A percentile compares a stretch with the other conserved stretches of the same genome.
Evolutionary conservation across 2,113 vertebrate species (phyloP).

Genomic region (Cavia aperea): DNA sequence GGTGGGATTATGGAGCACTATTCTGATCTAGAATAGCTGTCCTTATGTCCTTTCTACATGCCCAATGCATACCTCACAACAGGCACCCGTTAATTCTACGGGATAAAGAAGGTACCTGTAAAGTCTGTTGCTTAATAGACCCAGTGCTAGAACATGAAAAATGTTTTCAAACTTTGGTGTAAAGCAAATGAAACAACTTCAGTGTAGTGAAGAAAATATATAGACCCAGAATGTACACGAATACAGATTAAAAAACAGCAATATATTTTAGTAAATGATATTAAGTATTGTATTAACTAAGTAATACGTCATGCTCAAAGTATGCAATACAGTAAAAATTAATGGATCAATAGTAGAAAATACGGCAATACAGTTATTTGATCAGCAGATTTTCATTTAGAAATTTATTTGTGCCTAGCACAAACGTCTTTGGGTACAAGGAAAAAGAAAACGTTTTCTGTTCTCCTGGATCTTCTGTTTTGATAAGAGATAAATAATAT

Average conservation of each 20-base stretch:
- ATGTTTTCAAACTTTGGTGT: background rate
- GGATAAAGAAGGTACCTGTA: background rate
- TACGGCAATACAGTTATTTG: background rate
- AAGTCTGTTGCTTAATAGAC: background rate
- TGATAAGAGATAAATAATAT: background rate
- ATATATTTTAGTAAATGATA: background rate
- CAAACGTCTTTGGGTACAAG: background rate
- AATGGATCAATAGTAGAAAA: background rate
- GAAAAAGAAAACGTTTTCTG: background rate
- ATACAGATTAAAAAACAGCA: background rate
- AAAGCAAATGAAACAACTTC: background rate
- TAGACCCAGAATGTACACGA: background rate
- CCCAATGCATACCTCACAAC: background rate
- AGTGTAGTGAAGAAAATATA: background rate
- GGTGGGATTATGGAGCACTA: background rate
- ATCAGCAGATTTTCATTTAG: background rate
- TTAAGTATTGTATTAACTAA: background rate
- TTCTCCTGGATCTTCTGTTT: background rate
- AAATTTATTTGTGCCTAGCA: background rate
- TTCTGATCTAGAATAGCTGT: background rate
- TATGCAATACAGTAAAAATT: background rate
- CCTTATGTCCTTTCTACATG: background rate
- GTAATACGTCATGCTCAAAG: background rate
- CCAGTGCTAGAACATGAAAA: background rate
- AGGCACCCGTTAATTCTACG: background rate